Evolutionary conservation across 2,797 vertebrate genomes (phyloP).

Genomic region (Aeoliscus strigatus): DNA sequence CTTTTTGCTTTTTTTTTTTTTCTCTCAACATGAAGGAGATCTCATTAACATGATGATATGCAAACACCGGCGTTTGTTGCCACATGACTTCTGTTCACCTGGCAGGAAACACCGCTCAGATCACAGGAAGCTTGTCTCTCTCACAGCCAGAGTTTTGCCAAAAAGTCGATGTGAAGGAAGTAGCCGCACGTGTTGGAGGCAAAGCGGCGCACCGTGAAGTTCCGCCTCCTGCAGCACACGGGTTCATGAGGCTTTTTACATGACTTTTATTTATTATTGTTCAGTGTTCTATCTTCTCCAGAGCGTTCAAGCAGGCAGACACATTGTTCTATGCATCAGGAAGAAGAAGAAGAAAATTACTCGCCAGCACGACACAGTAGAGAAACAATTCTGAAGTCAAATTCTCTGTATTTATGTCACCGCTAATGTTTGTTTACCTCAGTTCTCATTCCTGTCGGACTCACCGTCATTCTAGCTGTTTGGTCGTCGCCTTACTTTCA

Average conservation of each 20-base stretch:
- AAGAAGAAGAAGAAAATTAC: conserved; percentile 17
- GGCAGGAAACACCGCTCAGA: conserved; percentile 70
- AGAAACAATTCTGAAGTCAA: too few relatives aligned
- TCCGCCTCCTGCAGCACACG: conserved; percentile 68
- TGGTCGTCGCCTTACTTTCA: conserved; percentile 81
- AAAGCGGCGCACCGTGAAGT: conserved; percentile 19
- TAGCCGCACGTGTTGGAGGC: conserved; percentile 30
- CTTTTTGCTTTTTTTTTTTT: conserved; percentile 43
- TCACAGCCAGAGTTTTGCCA: conserved; percentile 77
- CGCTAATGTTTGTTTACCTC: conserved; percentile 69
- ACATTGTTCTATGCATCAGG: conserved; percentile 80
- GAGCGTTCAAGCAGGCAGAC: conserved; percentile 70
- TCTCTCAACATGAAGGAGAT: conserved; percentile 77
- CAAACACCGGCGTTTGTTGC: conserved; percentile 77
- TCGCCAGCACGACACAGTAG: conserved; percentile 81
- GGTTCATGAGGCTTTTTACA: conserved; percentile 71
- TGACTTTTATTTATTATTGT: conserved; percentile 83
- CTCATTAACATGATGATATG: conserved; percentile 77
- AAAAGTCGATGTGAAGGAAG: conserved; percentile 66
- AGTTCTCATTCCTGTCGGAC: conserved; percentile 80
- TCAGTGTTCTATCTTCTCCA: conserved; percentile 79
- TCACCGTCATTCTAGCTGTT: conserved; percentile 69
- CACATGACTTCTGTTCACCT: conserved; percentile 78
- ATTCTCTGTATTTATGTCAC: too few relatives aligned
- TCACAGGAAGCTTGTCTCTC: conserved; percentile 74